A percentile compares a stretch with the other conserved stretches of the same genome.
Conservation (phyloP, 1,140 invertebrate species). For the Drosophila prosaltans region DNA sequence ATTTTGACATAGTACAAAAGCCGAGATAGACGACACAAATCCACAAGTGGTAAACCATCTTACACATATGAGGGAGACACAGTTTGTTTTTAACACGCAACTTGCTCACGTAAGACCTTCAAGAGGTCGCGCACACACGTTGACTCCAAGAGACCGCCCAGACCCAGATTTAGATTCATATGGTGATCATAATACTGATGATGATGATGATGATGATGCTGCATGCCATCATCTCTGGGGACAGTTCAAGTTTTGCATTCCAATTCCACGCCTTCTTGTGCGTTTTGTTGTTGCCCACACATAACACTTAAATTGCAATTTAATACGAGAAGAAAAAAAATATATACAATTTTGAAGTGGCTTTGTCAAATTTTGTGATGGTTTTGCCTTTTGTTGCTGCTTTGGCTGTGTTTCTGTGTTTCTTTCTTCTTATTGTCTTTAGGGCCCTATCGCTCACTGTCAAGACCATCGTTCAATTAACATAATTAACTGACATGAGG, state of each 20-base stretch:
- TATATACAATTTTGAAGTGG: conserved; percentile 46
- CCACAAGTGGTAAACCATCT: conserved; percentile 16
- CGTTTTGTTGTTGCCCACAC: conserved; percentile 23
- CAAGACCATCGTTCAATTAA: conserved; percentile 78
- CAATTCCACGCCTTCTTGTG: conserved; percentile 49
- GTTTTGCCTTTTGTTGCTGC: conserved; percentile 3
- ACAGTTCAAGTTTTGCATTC: conserved; percentile 50
- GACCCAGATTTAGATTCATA: background rate
- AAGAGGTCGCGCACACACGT: conserved; percentile 51
- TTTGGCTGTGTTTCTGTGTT: background rate
- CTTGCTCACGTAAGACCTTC: conserved; percentile 77
- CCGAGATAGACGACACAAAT: conserved; percentile 44
- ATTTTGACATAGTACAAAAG: conserved; percentile 36
- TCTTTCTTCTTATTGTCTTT: conserved; percentile 47
- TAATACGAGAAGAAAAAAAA: conserved; percentile 64
- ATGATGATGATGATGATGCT: conserved; percentile 26
- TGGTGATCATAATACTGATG: background rate
- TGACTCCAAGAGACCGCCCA: conserved; percentile 25
- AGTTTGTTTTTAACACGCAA: conserved; percentile 34
- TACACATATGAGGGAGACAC: conserved; percentile 14
- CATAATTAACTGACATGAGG: conserved; percentile 76
- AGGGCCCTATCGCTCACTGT: conserved; percentile 71
- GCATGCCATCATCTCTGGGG: conserved; percentile 39
- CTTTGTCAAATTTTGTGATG: conserved; percentile 60
- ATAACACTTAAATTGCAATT: conserved; percentile 70